These are phyloP conservation scores for Drosophila koepferae DNA, from an alignment of 2,888 invertebrate genomes.

Conservation along the genomic window DNA sequence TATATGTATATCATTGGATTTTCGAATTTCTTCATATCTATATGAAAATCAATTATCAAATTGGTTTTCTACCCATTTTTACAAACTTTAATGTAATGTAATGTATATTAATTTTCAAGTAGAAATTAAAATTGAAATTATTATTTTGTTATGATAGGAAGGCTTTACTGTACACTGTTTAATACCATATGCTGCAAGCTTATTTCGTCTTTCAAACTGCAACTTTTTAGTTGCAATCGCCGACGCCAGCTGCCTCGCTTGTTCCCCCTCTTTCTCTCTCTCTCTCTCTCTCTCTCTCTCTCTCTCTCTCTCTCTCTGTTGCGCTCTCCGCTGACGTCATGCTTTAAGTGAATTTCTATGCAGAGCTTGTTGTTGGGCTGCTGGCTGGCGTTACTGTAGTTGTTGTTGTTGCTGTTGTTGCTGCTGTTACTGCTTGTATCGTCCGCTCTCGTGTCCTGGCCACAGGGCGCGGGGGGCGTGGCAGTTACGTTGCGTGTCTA, in stretches of 20 bases:
- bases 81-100: too few relatives aligned
- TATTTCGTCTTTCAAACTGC: not conserved
- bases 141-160: not conserved
- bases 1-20: too few relatives aligned
- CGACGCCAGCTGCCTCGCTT: not conserved
- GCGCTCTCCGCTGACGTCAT: slow-evolving; percentile 10
- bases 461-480: slow-evolving; percentile 1
- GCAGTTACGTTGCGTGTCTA: slow-evolving; percentile 30
- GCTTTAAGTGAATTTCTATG: slow-evolving; percentile 1
- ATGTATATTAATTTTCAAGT: too few relatives aligned
- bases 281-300: not conserved
- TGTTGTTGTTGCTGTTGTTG: not conserved
- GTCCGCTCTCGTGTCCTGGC: slow-evolving; percentile 2
- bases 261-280: not conserved
- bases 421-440: not conserved
- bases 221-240: not conserved
- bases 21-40: too few relatives aligned
- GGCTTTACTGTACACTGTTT: not conserved
- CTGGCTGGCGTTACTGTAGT: not conserved
- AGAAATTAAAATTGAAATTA: too few relatives aligned
- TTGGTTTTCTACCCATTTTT: too few relatives aligned
- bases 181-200: not conserved
- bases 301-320: not conserved
- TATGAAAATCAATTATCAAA: too few relatives aligned
- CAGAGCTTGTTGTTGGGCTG: slow-evolving; percentile 25